phyloP scores from a whole-genome alignment of 2,888 invertebrate genomes.

The Morpho achilles region DNA sequence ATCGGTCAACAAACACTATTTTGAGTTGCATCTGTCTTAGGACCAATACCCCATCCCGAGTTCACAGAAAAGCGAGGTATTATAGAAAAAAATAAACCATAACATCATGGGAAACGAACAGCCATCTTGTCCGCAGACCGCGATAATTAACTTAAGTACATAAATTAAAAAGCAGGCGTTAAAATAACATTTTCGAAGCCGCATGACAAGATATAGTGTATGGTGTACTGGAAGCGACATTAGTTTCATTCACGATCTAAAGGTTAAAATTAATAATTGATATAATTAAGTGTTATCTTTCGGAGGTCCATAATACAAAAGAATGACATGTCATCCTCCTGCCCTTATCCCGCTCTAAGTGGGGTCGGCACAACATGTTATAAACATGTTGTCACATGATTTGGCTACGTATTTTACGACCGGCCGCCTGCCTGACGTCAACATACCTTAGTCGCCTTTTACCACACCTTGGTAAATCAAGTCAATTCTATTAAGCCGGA shows the following conservation, averaged over 20 bases:
- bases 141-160: constrained; percentile 46
- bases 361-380: no score
- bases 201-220: constrained; percentile 41
- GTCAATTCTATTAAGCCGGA: no score
- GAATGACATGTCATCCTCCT: neutral
- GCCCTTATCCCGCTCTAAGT: no score
- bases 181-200: constrained; percentile 61
- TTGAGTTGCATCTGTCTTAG: neutral
- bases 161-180: constrained; percentile 54
- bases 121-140: constrained; percentile 40
- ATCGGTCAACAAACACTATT: neutral
- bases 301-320: no score
- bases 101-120: constrained; percentile 39
- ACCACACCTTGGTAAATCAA: no score
- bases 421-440: no score
- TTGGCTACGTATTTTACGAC: no score
- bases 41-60: constrained; percentile 3
- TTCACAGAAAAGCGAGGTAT: constrained; percentile 4
- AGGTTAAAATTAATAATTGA: neutral
- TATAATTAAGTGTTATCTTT: no score
- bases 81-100: constrained; percentile 31
- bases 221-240: constrained; percentile 42
- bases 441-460: no score
- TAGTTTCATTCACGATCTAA: neutral
- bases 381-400: no score